Evolutionary conservation across 2,113 vertebrate species (phyloP), one percentile per base, ranked within the genome.

Genomic region (Leucoraja erinaceus): DNA sequence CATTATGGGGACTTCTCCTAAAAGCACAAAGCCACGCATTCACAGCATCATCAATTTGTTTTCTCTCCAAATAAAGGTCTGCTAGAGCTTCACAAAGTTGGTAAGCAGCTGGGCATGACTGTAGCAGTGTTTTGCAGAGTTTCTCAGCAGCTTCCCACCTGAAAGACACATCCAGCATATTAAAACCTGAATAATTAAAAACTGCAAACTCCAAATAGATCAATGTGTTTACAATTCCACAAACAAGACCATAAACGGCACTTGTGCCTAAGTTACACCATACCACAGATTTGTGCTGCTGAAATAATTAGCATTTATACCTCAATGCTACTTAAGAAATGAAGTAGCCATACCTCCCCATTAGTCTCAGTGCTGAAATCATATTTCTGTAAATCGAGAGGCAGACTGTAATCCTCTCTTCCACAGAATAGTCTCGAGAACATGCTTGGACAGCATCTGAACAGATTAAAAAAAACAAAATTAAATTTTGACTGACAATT

Each of bases 381-480:
- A 97, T 97, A 95, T 99, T 99, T 93, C 95, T 96, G 94, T 99
- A 97, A 5, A 99, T 97, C 70, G 98, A 97, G 94, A 99, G 96
- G 94, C 98, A 98, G 93, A 96, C 93, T 93, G 95, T 95, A 79
- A 95, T 95, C 95, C 95, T 96, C 94, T 97, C 97, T 2, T 95
- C 94, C 93, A 86, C 93, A 20, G 96, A 77, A 10, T 91, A 95
- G 93, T 97, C 96, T 54, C 98, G 97, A 8, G 96, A 95, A 94
- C 99, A 99, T 84, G 95, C 96, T 93, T 93, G 94, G 66, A 99
- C 94, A 0, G 97, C 98, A 94, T 99, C 98, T 99, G 94, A 78
- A 95, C 93, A 94, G 8, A 61, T 25, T 9, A 0, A 88, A 12
- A 79, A 47, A 90, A 28, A 38, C 28, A 10, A 74, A 18, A 11